These are phyloP conservation scores for Chaetoderma sp. DNA, from an alignment of 2,888 invertebrate species.

Conservation along the genomic window DNA sequence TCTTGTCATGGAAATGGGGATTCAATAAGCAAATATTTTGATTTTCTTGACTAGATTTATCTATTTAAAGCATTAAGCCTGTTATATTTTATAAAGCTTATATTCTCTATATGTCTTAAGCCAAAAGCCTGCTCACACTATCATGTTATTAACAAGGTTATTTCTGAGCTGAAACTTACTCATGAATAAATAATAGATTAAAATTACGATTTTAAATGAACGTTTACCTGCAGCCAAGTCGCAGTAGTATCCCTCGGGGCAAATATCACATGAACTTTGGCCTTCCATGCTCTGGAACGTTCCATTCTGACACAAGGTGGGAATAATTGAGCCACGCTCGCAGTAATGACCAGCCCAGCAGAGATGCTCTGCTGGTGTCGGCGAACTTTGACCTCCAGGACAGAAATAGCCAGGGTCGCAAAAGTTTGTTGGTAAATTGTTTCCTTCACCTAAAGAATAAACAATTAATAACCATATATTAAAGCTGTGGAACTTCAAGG, in stretches of 20 bases:
- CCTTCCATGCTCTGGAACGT: constrained; percentile 58
- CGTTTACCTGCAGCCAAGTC: constrained; percentile 41
- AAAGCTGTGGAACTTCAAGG: neutral
- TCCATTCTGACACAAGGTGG: constrained; percentile 59
- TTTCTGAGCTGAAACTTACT: too few relatives aligned
- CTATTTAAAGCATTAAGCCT: too few relatives aligned
- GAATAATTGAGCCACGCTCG: constrained; percentile 46
- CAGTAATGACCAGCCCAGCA: constrained; percentile 63
- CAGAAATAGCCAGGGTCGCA: constrained; percentile 64
- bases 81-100: too few relatives aligned
- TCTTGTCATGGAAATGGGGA: too few relatives aligned
- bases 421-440: constrained; percentile 48
- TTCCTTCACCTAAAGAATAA: constrained; percentile 52
- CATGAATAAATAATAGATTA: too few relatives aligned
- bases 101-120: too few relatives aligned
- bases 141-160: too few relatives aligned
- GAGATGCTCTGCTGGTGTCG: constrained; percentile 51
- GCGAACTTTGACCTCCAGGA: constrained; percentile 60
- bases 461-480: too few relatives aligned
- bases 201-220: too few relatives aligned
- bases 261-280: constrained; percentile 48
- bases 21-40: too few relatives aligned
- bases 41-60: too few relatives aligned
- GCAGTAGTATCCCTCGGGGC: constrained; percentile 62
- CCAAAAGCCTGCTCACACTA: too few relatives aligned